Base-by-base conservation (phyloP, 2,113 vertebrate genomes). In the Microtus ochrogaster region DNA sequence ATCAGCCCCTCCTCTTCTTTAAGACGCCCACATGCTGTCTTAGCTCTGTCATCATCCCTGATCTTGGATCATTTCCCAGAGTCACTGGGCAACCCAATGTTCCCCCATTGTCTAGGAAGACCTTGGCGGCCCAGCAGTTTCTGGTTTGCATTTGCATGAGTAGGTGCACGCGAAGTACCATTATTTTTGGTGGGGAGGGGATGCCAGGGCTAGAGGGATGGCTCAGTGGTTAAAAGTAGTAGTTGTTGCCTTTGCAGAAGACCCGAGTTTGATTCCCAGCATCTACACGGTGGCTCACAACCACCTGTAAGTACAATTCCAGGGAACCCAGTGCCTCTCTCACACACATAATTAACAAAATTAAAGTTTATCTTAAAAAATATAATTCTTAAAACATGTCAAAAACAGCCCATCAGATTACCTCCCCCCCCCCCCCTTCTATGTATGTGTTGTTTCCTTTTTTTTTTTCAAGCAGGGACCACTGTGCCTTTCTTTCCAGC, bases 401-500 rank as follows among this genome's bases (percentile, higher is more conserved):
- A 72, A 94, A 97, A 79, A 90, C 13, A 84, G 91, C 94, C 94
- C 91, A 90, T 97, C 97, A 96, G 95, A 97, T 96, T 87, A 81
- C 55, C 58, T 63, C 17, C 21, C 30, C 44, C 36, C 33, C 2
- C 0, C 5, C 4, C 44, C n/a, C n/a, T n/a, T n/a, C n/a, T n/a
- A 36, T 74, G 12, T 97, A 17, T 97, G 13, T 76, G 11, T 88
- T 65, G 26, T 68, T 47, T 74, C 79, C 4, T 78, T 89, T 68
- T 70, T 92, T 73, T 58, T 94, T 77, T 55, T 41, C 3, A 96
- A 93, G 92, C 68, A 93, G 74, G 92, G 95, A 95, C 95, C 87
- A 97, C 83, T 52, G 65, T 96, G 96, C 92, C 92, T 96, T 97
- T 81, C 97, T 98, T 97, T 97, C 83, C 96, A 97, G 96, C 94